These are phyloP conservation scores for Trichacis sp. DNA, from an alignment of 2,888 invertebrate genomes.

Conservation along the genomic window DNA sequence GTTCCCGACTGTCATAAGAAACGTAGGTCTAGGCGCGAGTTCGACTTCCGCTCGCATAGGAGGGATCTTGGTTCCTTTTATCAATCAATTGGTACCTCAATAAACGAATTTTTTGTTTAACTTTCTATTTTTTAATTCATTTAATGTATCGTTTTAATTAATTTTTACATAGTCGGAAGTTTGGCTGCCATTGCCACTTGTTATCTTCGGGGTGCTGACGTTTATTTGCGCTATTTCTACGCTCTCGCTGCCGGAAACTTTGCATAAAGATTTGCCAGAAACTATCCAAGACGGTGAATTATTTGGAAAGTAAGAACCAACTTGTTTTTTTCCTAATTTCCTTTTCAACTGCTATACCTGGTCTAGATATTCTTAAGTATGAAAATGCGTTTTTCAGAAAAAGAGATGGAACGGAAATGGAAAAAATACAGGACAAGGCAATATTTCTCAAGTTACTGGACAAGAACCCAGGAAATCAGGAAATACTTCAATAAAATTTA, in stretches of 20 bases:
- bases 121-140: too few species aligned
- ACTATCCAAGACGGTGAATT: slow-evolving; percentile 76
- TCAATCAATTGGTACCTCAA: slow-evolving; percentile 73
- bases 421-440: too few species aligned
- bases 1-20: slow-evolving; percentile 80
- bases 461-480: too few species aligned
- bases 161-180: slow-evolving; percentile 70
- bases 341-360: too few species aligned
- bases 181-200: slow-evolving; percentile 74
- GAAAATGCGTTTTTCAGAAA: too few species aligned
- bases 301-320: slow-evolving; percentile 72
- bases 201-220: slow-evolving; percentile 73
- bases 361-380: too few species aligned
- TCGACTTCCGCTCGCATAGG: slow-evolving; percentile 76
- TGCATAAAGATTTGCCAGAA: slow-evolving; percentile 76
- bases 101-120: too few species aligned
- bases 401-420: too few species aligned
- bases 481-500: too few species aligned
- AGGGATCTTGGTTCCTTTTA: slow-evolving; percentile 74
- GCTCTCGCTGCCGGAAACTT: slow-evolving; percentile 76
- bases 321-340: too few species aligned
- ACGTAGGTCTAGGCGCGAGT: slow-evolving; percentile 75
- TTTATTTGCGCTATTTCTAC: slow-evolving; percentile 73
- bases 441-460: too few species aligned
- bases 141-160: too few species aligned